Evolutionary conservation across 1,140 invertebrate genomes (phyloP), one percentile per base, ranked within the genome.

Genomic region (Heliothis subflexa): DNA sequence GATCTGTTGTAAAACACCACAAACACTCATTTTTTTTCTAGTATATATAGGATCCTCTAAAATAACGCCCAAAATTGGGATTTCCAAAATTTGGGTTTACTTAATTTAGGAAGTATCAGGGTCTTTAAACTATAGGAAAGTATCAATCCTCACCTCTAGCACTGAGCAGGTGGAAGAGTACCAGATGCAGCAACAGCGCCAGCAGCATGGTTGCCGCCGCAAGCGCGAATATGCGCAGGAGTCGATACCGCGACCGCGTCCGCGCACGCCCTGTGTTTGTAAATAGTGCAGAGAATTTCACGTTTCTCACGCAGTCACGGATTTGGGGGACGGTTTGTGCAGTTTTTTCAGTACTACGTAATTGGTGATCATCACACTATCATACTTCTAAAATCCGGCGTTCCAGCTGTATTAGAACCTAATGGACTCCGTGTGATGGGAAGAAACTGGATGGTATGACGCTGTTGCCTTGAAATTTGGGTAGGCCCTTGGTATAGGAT

Each of bases 121-220:
- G n/a, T n/a, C n/a, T n/a, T n/a, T n/a, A n/a, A n/a, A n/a, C 33
- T 33, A 33, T 33, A 33, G 7, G 7, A 33, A 7, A 7, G 33
- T 49, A n/a, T 11, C 4, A 50, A 71, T 62, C 18, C 86, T 84
- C 55, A 88, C 88, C 87, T 72, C 71, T 86, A 3, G 81, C 84
- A 55, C 49, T 77, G 7, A 77, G 61, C 33, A 77, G 50, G 33
- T 77, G 74, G n/a, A 77, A 55, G 40, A 76, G 13, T 14, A 77
- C 80, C 50, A 84, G 59, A 70, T 85, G 81, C 54, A 86, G 59
- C 68, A 91, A 59, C 40, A 89, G 61, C 55, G 88, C 68, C 79
- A 86, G 74, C 82, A 91, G 66, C 89, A 89, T 89, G 74, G 57
- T 88, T 77, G 57, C 40, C 25, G 78, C 78, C 72, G 84, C n/a